Base-by-base conservation (phyloP, 1,140 invertebrate genomes). In the Drosophila paulistorum region DNA sequence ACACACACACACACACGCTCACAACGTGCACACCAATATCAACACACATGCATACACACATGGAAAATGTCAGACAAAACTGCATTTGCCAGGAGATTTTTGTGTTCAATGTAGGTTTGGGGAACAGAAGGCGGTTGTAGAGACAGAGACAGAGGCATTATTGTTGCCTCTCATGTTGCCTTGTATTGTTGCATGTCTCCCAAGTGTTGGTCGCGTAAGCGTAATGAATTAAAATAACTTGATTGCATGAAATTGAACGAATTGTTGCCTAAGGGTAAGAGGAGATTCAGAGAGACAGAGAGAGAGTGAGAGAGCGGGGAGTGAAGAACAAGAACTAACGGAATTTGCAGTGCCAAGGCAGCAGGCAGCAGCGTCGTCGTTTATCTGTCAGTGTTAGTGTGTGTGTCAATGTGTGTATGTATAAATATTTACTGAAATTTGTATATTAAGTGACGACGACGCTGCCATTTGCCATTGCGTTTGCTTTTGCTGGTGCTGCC, bases 201-300 rank as follows among this genome's bases (percentile, higher is more conserved):
- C 76, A 89, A 84, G 84, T 89, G 83, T 87, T 89, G 85, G 77
- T 77, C 81, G 84, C 84, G 85, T 89, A 89, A 87, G 80, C 84
- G 84, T 89, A 89, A 89, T 89, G 84, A 89, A 89, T 89, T 89
- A 89, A 89, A 89, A 89, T 89, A 89, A 89, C 84, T 89, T 89
- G 84, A 89, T 89, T 89, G 84, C 84, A 89, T 81, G 80, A 84
- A 89, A 89, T 89, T 89, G 84, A 89, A 89, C 77, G 84, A 89
- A 89, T 84, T 89, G 84, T 79, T 89, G 84, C 76, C 74, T 65
- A 68, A 63, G 73, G 72, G 48, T 35, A 30, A 6, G 30, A 30
- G 30, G 35, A 14, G 2, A 33, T 3, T 10, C 7, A 37, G 1
- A 1, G 35, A 37, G 35, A 10, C 7, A 57, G 73, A 63, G 51